Base-by-base conservation (phyloP, 2,888 invertebrate genomes). In the Volucella inflata region DNA sequence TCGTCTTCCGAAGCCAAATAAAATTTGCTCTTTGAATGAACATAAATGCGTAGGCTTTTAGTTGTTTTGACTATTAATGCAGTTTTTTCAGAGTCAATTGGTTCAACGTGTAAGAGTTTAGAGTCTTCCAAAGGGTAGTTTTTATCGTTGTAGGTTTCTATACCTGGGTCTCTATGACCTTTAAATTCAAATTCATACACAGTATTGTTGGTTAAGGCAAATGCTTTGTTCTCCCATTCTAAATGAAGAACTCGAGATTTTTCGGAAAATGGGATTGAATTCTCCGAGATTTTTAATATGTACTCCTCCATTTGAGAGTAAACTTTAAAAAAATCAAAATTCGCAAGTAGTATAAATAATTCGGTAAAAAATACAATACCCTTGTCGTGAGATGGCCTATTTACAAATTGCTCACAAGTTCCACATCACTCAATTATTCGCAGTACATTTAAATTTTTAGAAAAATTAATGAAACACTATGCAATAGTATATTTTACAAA, bases 11-110 rank as follows among this genome's bases (percentile, higher is more conserved):
- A 38, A 1, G 67, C 75, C 21, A 76, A 59, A 21, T 48, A 8
- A 1, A 76, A 48, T 3, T 1, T 16, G 2, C 36, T 10, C 12
- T 42, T 59, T 4, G 55, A 21, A 36, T 65, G 55, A 0, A 76
- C 8, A 59, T 76, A 76, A 51, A 76, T 48, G 2, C 67, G 75
- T 2, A 76, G 14, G 11, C 65, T 67, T 48, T 67, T 14, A 2
- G 38, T 14, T 9, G 44, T 42, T 36, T 76, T 76, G 0, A 76
- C 67, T 46, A 65, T 65, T n/a, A 76, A n/a, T 10, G 57, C 65
- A 2, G 67, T 67, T 16, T 67, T 21, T 9, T 59, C 30, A 2
- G 40, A 40, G 36, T 76, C 14, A 1, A 76, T 9, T 1, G 50
- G 16, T 36, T 76, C 75, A 1, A 57, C 57, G 10, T 50, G 36